Evolutionary conservation across 1,140 invertebrate genomes (phyloP), one percentile per base, ranked within the genome.

Genomic region (Zaprionus lachaisei): DNA sequence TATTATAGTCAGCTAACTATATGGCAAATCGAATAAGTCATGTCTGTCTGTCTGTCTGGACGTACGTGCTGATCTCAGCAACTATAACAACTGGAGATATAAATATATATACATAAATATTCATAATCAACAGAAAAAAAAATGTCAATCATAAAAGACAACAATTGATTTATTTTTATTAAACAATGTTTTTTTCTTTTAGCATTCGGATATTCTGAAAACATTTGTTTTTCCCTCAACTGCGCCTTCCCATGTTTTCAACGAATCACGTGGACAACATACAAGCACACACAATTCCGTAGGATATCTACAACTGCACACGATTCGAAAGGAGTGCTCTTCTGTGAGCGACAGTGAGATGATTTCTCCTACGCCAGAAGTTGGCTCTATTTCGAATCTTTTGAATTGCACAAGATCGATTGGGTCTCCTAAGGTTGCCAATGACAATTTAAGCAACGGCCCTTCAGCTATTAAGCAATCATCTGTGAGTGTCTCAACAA

Each of bases 171-270:
- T 38, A 4, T 56, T 49, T 28, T 5, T 28, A 17, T 58, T 37
- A 12, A 17, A 17, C 20, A 51, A 12, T 63, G 3, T 7, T 11
- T 34, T 17, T 55, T 6, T 65, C 34, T 47, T 92, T 80, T 7
- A 95, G 95, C 94, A 94, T 91, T 96, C 95, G 87, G 96, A 96
- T 94, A 95, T 80, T 63, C 76, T 95, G 90, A 95, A 96, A 92
- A 95, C 95, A 92, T 95, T 96, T 93, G 95, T 96, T 93, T 96
- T 96, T 94, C 94, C 95, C 91, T 94, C 95, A 91, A 94, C n/a
- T 47, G n/a, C 95, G 83, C 94, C 95, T 92, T 94, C 94, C 91
- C 94, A 94, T 81, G 93, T 94, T 92, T 91, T 93, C 86, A 86
- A 79, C 69, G 64, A 83, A 68, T 77, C 85, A 44, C 68, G 74